These are phyloP conservation scores for Thymelicus lineola DNA, from an alignment of 2,888 invertebrate genomes.

Conservation along the genomic window DNA sequence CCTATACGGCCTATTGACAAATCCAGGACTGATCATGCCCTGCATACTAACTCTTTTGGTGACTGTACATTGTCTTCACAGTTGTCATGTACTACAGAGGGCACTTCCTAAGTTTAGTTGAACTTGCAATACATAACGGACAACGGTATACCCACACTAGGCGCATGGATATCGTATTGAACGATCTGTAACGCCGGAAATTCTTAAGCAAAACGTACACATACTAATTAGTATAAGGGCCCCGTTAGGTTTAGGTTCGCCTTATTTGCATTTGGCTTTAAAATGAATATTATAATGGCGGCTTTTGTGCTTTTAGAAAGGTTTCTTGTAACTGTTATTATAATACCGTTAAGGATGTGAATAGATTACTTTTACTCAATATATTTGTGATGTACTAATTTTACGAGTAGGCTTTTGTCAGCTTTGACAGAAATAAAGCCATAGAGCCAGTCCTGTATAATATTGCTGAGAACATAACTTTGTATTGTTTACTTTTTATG, in stretches of 20 bases:
- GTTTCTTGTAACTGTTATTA: neutral
- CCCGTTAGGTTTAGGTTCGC: conserved; percentile 16
- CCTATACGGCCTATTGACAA: too few relatives aligned
- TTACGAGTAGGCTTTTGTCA: too few relatives aligned
- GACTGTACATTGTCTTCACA: conserved; percentile 1
- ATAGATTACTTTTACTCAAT: too few relatives aligned
- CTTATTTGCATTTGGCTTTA: conserved; percentile 28
- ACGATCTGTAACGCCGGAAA: conserved; percentile 34
- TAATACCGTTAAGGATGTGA: neutral
- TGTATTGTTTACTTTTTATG: too few relatives aligned
- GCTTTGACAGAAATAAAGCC: too few relatives aligned
- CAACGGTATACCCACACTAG: conserved; percentile 29
- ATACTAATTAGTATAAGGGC: conserved; percentile 35
- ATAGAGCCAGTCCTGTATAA: too few relatives aligned
- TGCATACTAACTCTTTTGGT: too few relatives aligned
- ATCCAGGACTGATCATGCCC: too few relatives aligned
- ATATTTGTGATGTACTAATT: too few relatives aligned
- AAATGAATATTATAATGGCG: conserved; percentile 20
- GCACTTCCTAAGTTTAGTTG: conserved; percentile 1
- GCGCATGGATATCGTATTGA: conserved; percentile 29
- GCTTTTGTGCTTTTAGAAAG: conserved; percentile 6
- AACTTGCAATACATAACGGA: conserved; percentile 13
- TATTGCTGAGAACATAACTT: too few relatives aligned
- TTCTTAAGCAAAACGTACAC: conserved; percentile 30
- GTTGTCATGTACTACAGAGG: neutral